A percentile compares a stretch with the other conserved stretches of the same genome.
Conservation (phyloP, 2,888 invertebrate genomes). For the Fabriciana adippe region DNA sequence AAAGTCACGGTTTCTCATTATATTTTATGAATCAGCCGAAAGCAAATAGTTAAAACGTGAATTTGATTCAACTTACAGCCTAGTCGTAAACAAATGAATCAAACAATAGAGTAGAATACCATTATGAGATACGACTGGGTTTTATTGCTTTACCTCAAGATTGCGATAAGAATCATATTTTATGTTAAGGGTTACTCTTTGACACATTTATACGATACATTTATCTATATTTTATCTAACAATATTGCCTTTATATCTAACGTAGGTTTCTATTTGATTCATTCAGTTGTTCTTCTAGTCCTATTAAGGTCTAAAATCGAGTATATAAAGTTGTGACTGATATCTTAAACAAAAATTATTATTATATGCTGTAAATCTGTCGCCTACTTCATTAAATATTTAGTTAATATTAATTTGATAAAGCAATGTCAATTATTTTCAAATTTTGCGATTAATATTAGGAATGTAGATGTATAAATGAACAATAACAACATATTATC, state of each 20-base stretch:
- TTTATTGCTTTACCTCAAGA: conserved; percentile 15
- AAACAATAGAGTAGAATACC: conserved; percentile 4
- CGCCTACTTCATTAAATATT: too few relatives aligned
- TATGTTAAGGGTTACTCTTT: conserved; percentile 12
- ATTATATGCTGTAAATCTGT: too few relatives aligned
- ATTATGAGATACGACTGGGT: conserved; percentile 10
- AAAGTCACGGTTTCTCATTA: too few relatives aligned
- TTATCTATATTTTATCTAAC: background rate
- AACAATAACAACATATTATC: too few relatives aligned
- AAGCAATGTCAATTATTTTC: too few relatives aligned
- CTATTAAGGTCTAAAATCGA: too few relatives aligned
- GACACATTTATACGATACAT: conserved; percentile 13
- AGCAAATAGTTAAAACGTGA: background rate
- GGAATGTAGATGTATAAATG: too few relatives aligned
- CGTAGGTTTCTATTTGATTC: background rate
- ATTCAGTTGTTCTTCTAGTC: too few relatives aligned
- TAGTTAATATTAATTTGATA: too few relatives aligned
- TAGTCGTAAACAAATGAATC: background rate
- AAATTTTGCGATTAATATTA: too few relatives aligned
- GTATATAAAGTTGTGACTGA: too few relatives aligned
- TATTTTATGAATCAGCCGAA: background rate
- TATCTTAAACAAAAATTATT: too few relatives aligned
- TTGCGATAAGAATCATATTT: conserved; percentile 21
- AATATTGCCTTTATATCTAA: background rate
- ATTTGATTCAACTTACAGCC: background rate